phyloP scores from a whole-genome alignment of 2,113 vertebrate genomes.

The Ranitomeya variabilis region DNA sequence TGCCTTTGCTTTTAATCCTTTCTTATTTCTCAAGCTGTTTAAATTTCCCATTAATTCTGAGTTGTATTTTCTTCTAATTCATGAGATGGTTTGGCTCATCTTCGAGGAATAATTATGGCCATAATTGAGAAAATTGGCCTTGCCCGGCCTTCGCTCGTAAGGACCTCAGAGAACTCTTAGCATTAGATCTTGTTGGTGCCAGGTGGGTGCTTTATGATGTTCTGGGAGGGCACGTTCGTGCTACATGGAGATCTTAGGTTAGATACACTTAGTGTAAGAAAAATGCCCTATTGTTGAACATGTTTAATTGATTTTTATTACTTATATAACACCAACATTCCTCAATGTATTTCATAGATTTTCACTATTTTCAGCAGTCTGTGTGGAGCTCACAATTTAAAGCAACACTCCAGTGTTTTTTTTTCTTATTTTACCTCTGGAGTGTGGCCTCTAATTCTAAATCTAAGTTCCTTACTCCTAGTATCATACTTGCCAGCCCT shows the following conservation, averaged over 20 bases:
- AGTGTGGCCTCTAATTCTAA: too few relatives aligned
- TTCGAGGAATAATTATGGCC: background rate
- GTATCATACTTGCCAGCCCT: too few relatives aligned
- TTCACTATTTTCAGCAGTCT: too few relatives aligned
- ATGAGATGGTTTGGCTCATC: background rate
- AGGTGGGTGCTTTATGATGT: background rate
- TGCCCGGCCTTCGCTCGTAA: background rate
- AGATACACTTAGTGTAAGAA: background rate
- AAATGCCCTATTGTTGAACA: background rate
- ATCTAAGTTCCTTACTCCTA: too few relatives aligned
- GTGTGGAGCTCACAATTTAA: too few relatives aligned
- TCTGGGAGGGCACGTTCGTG: background rate
- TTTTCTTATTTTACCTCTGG: too few relatives aligned
- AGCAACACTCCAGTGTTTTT: too few relatives aligned
- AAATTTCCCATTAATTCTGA: conserved; percentile 33
- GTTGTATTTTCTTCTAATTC: background rate
- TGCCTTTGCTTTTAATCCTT: conserved; percentile 61
- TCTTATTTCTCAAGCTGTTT: conserved; percentile 52
- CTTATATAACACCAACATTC: background rate
- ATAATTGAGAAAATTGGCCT: background rate
- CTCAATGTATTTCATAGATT: background rate
- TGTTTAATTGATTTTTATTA: background rate
- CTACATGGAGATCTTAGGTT: background rate
- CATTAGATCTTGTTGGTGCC: background rate
- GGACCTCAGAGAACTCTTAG: background rate